Percentiles rank a stretch among this genome's conserved stretches.
Evolutionary conservation across 2,888 invertebrate species (phyloP).

Genomic region (Agelastica alni): DNA sequence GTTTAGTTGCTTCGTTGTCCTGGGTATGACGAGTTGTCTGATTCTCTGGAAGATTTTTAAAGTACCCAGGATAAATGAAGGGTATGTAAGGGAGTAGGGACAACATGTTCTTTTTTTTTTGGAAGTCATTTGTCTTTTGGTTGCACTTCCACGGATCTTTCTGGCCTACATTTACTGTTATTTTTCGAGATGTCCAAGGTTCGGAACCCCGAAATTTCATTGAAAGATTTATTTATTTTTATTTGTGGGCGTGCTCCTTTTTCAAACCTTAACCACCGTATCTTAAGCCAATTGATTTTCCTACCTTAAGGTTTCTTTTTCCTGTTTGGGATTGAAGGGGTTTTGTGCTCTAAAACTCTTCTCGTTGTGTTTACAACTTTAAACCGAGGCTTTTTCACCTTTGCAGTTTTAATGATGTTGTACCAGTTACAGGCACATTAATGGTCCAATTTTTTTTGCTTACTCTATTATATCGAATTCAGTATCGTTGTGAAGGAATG

Average conservation of each 20-base stretch:
- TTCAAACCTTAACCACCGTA: not conserved
- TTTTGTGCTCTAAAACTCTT: not conserved
- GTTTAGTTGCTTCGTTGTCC: slow-evolving; percentile 12
- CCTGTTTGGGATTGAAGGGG: not conserved
- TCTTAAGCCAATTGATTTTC: not conserved
- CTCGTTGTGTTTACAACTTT: not conserved
- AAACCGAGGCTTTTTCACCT: not conserved
- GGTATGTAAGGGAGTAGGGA: not conserved
- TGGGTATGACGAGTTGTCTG: not conserved
- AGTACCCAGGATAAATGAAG: not conserved
- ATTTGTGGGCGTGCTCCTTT: not conserved
- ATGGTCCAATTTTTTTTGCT: not conserved
- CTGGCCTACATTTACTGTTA: too few relatives aligned
- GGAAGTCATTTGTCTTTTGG: not conserved
- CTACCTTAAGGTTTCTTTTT: not conserved
- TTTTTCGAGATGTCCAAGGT: too few relatives aligned
- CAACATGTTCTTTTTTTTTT: not conserved
- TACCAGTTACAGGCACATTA: not conserved
- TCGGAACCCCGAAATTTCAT: too few relatives aligned
- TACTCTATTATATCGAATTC: not conserved
- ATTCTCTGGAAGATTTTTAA: slow-evolving; percentile 1
- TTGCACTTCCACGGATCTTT: not conserved
- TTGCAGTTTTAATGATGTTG: not conserved
- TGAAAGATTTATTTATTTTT: too few relatives aligned
- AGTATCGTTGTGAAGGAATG: too few relatives aligned